Evolutionary conservation across 2,797 vertebrate genomes (phyloP).

Genomic region (Tangara arthus): DNA sequence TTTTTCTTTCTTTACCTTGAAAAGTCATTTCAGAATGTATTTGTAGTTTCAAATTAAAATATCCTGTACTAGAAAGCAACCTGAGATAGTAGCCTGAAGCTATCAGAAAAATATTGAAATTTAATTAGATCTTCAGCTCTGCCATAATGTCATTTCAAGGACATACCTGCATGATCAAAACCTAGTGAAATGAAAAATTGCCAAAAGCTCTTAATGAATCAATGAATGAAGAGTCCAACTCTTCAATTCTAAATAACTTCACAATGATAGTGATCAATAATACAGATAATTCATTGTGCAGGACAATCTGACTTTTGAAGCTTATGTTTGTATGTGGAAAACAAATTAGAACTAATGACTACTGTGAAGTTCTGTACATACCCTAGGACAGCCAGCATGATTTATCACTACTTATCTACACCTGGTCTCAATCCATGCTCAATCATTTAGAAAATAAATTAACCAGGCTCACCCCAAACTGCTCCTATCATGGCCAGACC

Average conservation of each 20-base stretch:
- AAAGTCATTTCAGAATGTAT: background rate
- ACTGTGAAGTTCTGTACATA: background rate
- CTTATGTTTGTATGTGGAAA: background rate
- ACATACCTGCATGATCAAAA: background rate
- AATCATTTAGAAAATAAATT: background rate
- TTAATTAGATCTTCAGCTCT: background rate
- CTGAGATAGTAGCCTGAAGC: background rate
- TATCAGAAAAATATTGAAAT: background rate
- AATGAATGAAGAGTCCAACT: background rate
- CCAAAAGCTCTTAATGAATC: background rate
- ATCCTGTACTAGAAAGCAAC: background rate
- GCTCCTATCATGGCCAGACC: background rate
- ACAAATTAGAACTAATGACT: background rate
- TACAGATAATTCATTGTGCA: background rate
- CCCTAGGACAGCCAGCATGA: background rate
- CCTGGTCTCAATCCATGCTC: background rate
- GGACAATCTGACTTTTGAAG: background rate
- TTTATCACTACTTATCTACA: background rate
- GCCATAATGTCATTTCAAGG: background rate
- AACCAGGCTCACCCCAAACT: background rate
- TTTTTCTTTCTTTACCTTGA: background rate
- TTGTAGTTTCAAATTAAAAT: background rate
- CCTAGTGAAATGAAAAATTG: background rate
- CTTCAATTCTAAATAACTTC: background rate
- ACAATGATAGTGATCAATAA: background rate